Evolutionary conservation across 2,888 invertebrate genomes (phyloP).

Genomic region (Slavum lentiscoides): DNA sequence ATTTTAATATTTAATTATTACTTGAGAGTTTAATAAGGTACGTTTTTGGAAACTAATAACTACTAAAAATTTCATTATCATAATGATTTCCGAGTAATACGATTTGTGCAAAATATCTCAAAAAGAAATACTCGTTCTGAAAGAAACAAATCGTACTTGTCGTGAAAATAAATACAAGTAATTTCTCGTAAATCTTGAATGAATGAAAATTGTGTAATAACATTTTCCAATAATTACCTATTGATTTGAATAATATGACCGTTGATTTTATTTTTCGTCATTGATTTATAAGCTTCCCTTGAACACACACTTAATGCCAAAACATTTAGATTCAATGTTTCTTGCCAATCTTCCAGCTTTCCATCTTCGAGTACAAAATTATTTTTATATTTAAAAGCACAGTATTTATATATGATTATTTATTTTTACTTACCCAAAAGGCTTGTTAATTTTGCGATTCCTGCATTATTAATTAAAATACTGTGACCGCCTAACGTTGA

Average conservation of each 20-base stretch:
- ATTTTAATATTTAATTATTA: too few species aligned
- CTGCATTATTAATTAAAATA: constrained; percentile 41
- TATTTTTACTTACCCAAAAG: constrained; percentile 26
- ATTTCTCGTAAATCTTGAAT: too few species aligned
- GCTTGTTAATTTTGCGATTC: background rate
- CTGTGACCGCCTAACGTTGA: constrained; percentile 20
- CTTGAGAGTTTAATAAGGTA: too few species aligned
- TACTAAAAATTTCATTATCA: too few species aligned
- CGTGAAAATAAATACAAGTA: too few species aligned
- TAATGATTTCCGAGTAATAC: too few species aligned
- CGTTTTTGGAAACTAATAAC: too few species aligned
- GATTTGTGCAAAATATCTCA: too few species aligned
- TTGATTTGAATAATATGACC: constrained; percentile 51
- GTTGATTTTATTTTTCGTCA: constrained; percentile 38
- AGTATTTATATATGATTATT: background rate
- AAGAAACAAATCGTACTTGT: too few species aligned
- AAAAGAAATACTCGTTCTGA: too few species aligned
- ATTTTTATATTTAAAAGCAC: background rate
- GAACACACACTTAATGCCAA: constrained; percentile 37
- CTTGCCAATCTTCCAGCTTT: constrained; percentile 32
- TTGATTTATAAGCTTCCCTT: constrained; percentile 43
- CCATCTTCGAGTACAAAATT: constrained; percentile 7
- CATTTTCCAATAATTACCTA: constrained; percentile 24
- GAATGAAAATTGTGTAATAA: too few species aligned
- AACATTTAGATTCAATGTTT: constrained; percentile 46